phyloP scores from a whole-genome alignment of 2,113 vertebrate genomes.

The Albula glossodonta region DNA sequence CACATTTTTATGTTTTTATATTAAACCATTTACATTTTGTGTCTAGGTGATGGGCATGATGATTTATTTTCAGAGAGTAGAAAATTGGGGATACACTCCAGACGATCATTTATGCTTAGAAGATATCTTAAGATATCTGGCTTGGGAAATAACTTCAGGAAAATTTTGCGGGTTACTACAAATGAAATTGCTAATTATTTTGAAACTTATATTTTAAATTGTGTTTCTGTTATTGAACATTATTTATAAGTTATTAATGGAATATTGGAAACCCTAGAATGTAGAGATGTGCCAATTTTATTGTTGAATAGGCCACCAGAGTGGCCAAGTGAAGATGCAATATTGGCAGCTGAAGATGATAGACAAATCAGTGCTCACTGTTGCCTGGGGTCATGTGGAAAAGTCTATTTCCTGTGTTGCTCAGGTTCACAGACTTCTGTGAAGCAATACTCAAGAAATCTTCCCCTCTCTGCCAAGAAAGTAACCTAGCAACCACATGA shows the following conservation, averaged over 20 bases:
- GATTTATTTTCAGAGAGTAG: no score
- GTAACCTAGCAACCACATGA: constrained; percentile 40
- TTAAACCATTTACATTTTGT: background rate
- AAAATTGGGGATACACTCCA: background rate
- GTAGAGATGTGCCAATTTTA: no score
- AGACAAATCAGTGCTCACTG: background rate
- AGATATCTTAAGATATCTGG: background rate
- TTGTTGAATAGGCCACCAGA: background rate
- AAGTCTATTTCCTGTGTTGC: background rate
- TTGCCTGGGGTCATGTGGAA: background rate
- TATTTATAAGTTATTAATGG: no score
- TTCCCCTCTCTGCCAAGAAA: constrained; percentile 1
- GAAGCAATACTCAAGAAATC: constrained; percentile 1
- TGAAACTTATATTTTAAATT: no score
- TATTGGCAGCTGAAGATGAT: background rate
- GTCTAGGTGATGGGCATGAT: background rate
- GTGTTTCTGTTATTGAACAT: no score
- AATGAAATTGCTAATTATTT: no score
- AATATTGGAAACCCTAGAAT: no score
- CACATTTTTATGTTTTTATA: background rate
- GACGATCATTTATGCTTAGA: background rate
- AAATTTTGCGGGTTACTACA: no score
- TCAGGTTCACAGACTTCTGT: background rate
- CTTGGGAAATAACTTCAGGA: background rate
- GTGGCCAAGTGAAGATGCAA: background rate